phyloP scores from a whole-genome alignment of 1,140 invertebrate genomes.

The Argopecten irradians region DNA sequence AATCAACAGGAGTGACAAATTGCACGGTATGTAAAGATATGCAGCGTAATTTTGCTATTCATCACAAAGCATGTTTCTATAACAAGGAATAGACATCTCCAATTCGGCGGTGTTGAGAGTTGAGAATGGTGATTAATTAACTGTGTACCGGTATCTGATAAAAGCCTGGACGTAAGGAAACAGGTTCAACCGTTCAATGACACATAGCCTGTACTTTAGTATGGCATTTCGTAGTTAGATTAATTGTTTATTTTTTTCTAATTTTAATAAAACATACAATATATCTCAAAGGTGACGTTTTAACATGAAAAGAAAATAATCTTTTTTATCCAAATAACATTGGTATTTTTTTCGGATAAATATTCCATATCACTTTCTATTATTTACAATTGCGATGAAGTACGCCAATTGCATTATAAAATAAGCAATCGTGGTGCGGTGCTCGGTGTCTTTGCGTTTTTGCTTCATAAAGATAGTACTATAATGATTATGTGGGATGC shows the following conservation, averaged over 20 bases:
- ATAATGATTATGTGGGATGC: too few species aligned
- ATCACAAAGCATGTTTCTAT: slow-evolving; percentile 21
- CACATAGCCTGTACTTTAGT: neutral
- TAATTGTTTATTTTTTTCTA: neutral
- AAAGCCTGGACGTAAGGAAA: neutral
- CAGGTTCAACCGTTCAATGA: neutral
- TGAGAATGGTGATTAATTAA: neutral
- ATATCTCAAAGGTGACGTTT: too few species aligned
- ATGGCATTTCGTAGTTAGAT: neutral
- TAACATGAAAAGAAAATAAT: too few species aligned
- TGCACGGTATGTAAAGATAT: neutral
- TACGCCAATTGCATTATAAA: too few species aligned
- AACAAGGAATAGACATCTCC: neutral
- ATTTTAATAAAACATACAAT: too few species aligned
- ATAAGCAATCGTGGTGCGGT: too few species aligned
- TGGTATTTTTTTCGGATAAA: too few species aligned
- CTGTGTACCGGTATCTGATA: neutral
- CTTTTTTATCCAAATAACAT: too few species aligned
- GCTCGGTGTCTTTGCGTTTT: too few species aligned
- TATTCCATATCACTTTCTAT: too few species aligned
- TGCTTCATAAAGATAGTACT: too few species aligned
- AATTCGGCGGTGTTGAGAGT: neutral
- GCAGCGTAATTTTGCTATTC: neutral
- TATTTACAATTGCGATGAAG: too few species aligned
- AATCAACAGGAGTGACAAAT: neutral